phyloP scores from a whole-genome alignment of 2,113 vertebrate genomes.

The Canis aureus region DNA sequence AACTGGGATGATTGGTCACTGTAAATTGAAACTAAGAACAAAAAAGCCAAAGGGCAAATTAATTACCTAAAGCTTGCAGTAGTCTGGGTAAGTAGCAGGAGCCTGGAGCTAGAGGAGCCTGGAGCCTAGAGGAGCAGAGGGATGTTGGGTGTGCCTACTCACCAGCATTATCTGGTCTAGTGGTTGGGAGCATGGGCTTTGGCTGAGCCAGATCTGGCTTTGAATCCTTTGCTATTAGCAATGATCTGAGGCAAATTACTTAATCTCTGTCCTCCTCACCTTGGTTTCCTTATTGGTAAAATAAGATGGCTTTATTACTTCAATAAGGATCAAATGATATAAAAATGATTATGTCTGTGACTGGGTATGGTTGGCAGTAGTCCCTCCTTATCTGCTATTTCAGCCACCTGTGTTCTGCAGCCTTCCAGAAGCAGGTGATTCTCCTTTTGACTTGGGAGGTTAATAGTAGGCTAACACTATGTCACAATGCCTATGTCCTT shows the following conservation, averaged over 20 bases:
- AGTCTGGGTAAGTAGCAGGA: not conserved
- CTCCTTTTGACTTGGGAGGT: not conserved
- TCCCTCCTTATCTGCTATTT: not conserved
- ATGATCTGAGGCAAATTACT: not conserved
- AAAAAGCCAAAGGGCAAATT: not conserved
- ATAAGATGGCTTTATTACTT: not conserved
- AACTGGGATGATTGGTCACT: not conserved
- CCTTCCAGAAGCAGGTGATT: not conserved
- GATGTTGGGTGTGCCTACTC: no score
- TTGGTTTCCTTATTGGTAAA: not conserved
- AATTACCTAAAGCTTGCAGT: not conserved
- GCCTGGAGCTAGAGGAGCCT: not conserved
- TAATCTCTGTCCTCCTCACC: not conserved
- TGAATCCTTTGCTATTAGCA: not conserved
- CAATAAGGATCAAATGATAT: not conserved
- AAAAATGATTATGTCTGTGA: not conserved
- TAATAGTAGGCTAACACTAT: not conserved
- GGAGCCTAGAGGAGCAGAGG: not conserved
- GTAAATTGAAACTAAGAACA: conserved; percentile 22
- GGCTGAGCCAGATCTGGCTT: not conserved
- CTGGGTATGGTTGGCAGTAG: not conserved
- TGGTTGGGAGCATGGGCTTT: not conserved
- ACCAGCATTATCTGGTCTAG: no score
- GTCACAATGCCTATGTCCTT: not conserved
- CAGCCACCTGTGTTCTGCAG: not conserved